Evolutionary conservation across 2,113 vertebrate species (phyloP).

Genomic region (Dromiciops gliroides): DNA sequence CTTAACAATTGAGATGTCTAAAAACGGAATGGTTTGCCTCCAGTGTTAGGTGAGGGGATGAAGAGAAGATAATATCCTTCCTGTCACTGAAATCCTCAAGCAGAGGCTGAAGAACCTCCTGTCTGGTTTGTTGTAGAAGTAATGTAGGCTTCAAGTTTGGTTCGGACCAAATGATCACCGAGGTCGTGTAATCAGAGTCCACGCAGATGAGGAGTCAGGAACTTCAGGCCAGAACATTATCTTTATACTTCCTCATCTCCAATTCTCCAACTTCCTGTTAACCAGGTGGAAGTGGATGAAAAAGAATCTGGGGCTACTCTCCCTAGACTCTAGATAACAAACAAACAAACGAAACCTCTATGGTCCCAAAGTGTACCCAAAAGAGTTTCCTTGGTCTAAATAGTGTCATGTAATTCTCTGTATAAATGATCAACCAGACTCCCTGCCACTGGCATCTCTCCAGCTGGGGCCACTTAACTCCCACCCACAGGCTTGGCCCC

Average conservation of each 20-base stretch:
- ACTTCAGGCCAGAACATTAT: neutral
- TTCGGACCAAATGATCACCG: neutral
- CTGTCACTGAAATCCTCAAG: neutral
- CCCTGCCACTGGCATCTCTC: neutral
- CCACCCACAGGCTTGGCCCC: neutral
- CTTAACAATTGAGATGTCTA: neutral
- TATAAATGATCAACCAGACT: neutral
- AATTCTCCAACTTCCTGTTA: neutral
- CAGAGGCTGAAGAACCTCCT: neutral
- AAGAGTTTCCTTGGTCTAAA: neutral
- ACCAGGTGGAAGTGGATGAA: neutral
- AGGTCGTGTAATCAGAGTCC: neutral
- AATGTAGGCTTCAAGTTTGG: neutral
- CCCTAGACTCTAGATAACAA: no score
- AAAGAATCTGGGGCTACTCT: neutral
- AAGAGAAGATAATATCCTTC: neutral
- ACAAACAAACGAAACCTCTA: neutral
- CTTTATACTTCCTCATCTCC: neutral
- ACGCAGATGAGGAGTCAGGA: neutral
- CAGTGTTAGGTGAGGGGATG: neutral
- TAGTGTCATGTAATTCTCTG: neutral
- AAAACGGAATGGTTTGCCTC: neutral
- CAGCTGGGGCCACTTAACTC: neutral
- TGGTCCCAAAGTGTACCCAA: neutral
- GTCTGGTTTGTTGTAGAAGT: neutral